Evolutionary conservation across 1,140 invertebrate genomes (phyloP), one percentile per base, ranked within the genome.

Genomic region (Macrobrachium rosenbergii): DNA sequence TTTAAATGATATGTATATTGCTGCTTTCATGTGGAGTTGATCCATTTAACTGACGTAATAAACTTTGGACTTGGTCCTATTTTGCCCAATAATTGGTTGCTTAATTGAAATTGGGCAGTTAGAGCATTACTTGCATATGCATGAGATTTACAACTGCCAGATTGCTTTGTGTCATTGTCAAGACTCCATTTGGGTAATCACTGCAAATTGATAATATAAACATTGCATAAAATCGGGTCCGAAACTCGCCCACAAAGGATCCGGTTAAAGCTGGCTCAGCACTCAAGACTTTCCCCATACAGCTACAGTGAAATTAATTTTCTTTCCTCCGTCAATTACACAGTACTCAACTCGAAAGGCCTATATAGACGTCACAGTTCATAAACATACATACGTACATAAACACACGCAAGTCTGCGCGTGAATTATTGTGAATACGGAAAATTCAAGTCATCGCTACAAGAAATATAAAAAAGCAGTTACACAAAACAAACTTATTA

Each of bases 41-140:
- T 84, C 73, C 83, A 84, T 84, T 84, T 84, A 84, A 84, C 83
- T 37, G 60, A 84, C 59, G 83, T 84, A 84, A 84, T 84, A 84
- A 84, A 84, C 73, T 84, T 84, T 69, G 63, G 83, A 84, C 83
- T 77, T 84, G 83, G 75, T 75, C 83, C 83, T 84, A 84, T 84
- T 84, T 84, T 84, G 83, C 69, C 83, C 60, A 84, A 84, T 84
- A 84, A 84, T 84, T 84, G 83, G 83, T 84, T 73, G 75, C 52
- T 77, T 84, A 84, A 84, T 84, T 84, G 83, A 84, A 84, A 84
- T 84, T 75, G 83, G 83, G 73, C 83, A 63, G 75, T 84, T 84
- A 84, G 58, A 84, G 73, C 64, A 64, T 75, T 64, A 84, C 73
- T 78, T 67, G 83, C 83, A 84, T 84, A 84, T 84, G 83, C 69